Conservation (phyloP, 2,888 invertebrate species). For the Julus scanicus region DNA sequence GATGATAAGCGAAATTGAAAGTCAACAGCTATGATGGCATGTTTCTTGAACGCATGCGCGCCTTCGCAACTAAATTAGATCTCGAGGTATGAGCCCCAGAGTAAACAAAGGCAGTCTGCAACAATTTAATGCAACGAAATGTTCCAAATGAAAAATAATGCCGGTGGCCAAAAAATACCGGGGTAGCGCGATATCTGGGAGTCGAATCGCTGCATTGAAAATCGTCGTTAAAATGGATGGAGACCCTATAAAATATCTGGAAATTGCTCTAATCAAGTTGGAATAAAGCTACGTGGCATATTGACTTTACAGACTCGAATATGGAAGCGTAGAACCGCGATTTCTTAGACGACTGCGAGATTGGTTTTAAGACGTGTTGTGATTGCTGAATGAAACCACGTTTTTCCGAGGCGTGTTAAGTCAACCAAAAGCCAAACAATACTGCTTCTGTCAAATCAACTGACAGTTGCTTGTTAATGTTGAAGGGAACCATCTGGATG, state of each 20-base stretch:
- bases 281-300: neutral
- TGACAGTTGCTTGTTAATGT: neutral
- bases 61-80: conserved; percentile 12
- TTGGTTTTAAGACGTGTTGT: conserved; percentile 22
- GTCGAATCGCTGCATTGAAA: neutral
- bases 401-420: neutral
- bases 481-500: neutral
- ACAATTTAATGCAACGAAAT: neutral
- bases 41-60: neutral
- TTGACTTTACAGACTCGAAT: neutral
- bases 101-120: neutral
- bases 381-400: neutral
- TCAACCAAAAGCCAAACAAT: neutral
- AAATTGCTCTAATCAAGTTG: conserved; percentile 27
- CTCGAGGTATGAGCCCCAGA: conserved; percentile 9
- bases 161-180: neutral
- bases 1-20: conserved; percentile 33
- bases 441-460: neutral
- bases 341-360: neutral
- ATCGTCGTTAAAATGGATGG: too few relatives aligned
- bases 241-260: neutral
- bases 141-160: conserved; percentile 16
- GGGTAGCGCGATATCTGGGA: neutral
- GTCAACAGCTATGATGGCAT: neutral
- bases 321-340: neutral